Evolutionary conservation across 1,140 invertebrate species (phyloP), one percentile per base, ranked within the genome.

Genomic region (Physella acuta): DNA sequence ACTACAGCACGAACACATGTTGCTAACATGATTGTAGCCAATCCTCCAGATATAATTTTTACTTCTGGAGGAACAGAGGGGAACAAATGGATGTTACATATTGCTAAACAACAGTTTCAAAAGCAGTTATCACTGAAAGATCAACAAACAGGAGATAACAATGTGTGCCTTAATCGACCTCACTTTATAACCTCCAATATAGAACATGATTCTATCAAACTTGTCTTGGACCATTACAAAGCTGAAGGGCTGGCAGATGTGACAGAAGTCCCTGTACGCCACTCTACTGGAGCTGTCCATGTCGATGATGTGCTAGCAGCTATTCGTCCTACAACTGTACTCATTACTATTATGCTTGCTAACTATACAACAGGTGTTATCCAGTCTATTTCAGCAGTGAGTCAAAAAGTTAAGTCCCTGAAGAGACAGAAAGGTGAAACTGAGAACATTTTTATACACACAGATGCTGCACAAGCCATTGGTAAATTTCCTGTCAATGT

Each of bases 331-430:
- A 55, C 81, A 5, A 90, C 90, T 0, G 85, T 86, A 70, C 81
- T 90, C 33, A 83, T 90, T 0, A 86, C 88, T 17, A 72, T 90
- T 2, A 90, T 90, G 89, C 64, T 89, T 71, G 89, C 90, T 16
- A 90, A 90, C 77, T 90, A 90, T 80, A 89, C 90, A 80, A 90
- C 88, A 39, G 89, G 89, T 37, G 84, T 89, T 20, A 86, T 90
- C 63, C 87, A 88, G 78, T 85, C 85, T 37, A 69, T 87, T 36
- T 69, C 72, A 36, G 71, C 78, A 60, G 81, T 86, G 17, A 76
- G 61, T 56, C 68, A 76, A 44, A 68, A 67, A 63, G 59, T 82
- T 20, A 61, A 52, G 58, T 36, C 68, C 52, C 39, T 79, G 2
- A 76, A 77, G 36, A 60, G 71, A 58, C 26, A 69, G 3, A 33